Percentiles rank a stretch among this genome's conserved stretches.
Conservation (phyloP, 2,888 invertebrate species). For the Gymnoscelis rufifasciata region DNA sequence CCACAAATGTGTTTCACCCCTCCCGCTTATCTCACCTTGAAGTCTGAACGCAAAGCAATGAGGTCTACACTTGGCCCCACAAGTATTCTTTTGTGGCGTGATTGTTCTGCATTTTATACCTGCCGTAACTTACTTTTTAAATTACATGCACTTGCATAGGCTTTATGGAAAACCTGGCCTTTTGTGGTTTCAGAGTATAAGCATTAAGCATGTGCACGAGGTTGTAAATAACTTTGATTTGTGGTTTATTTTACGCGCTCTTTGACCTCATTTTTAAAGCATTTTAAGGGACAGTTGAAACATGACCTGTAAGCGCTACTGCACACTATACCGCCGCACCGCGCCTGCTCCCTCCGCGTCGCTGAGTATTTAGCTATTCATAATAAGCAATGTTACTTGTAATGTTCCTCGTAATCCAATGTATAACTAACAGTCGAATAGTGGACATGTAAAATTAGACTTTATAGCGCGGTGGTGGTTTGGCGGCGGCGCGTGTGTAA, state of each 20-base stretch:
- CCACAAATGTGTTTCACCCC: neutral
- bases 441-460: too few relatives aligned
- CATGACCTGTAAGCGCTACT: too few relatives aligned
- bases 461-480: too few relatives aligned
- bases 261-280: too few relatives aligned
- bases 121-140: slow-evolving; percentile 25
- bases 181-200: slow-evolving; percentile 7
- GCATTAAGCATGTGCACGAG: slow-evolving; percentile 1
- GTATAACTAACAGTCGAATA: too few relatives aligned
- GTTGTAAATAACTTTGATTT: slow-evolving; percentile 3
- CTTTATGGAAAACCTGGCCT: slow-evolving; percentile 21
- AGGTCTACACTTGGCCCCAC: slow-evolving; percentile 19
- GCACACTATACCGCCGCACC: too few relatives aligned
- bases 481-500: too few relatives aligned
- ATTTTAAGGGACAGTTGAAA: too few relatives aligned
- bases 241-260: neutral
- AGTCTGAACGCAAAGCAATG: slow-evolving; percentile 20
- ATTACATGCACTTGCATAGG: slow-evolving; percentile 19
- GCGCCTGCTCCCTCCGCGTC: too few relatives aligned
- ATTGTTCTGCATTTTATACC: slow-evolving; percentile 31
- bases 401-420: too few relatives aligned
- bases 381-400: too few relatives aligned
- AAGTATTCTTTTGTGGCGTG: slow-evolving; percentile 25
- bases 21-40: slow-evolving; percentile 25
- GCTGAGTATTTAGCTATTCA: too few relatives aligned